These are phyloP conservation scores for Paragorgia papillata DNA, from an alignment of 92 coral and sea anemone species.

Conservation along the genomic window DNA sequence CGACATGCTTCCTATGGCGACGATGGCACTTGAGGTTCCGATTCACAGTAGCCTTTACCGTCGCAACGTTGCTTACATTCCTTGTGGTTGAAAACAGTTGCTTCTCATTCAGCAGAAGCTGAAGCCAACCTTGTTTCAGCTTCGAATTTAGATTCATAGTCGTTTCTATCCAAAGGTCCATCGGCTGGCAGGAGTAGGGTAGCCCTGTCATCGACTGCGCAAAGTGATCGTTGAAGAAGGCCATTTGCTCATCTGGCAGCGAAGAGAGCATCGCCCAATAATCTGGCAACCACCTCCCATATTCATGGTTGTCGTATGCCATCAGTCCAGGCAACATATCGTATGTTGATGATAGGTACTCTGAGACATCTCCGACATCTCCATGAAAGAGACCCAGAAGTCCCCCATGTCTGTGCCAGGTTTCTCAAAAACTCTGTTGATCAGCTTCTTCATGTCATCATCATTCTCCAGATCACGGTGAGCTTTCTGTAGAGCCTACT, in stretches of 20 bases:
- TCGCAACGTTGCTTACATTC: constrained; percentile 37
- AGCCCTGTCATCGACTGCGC: constrained; percentile 40
- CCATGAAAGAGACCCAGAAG: constrained; percentile 44
- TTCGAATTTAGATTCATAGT: constrained; percentile 35
- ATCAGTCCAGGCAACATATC: constrained; percentile 34
- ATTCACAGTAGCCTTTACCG: constrained; percentile 8
- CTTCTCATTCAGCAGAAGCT: constrained; percentile 43
- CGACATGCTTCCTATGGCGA: no score
- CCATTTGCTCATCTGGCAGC: constrained; percentile 37
- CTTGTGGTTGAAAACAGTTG: constrained; percentile 37
- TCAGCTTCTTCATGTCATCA: constrained; percentile 26
- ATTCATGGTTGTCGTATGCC: constrained; percentile 35
- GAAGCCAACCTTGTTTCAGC: constrained; percentile 39
- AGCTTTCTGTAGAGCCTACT: constrained; percentile 23
- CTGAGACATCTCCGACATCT: constrained; percentile 19
- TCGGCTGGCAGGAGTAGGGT: constrained; percentile 33
- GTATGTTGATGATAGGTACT: constrained; percentile 36
- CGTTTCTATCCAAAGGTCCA: constrained; percentile 41
- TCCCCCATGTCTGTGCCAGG: constrained; percentile 39
- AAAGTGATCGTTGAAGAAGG: constrained; percentile 33
- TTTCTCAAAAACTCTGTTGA: constrained; percentile 19
- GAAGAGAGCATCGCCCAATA: constrained; percentile 39
- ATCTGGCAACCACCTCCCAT: constrained; percentile 39
- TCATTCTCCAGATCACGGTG: constrained; percentile 30
- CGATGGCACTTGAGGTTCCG: no score